These are phyloP conservation scores for Myiotriccus ornatus DNA, from an alignment of 2,797 vertebrate genomes.

Conservation along the genomic window DNA sequence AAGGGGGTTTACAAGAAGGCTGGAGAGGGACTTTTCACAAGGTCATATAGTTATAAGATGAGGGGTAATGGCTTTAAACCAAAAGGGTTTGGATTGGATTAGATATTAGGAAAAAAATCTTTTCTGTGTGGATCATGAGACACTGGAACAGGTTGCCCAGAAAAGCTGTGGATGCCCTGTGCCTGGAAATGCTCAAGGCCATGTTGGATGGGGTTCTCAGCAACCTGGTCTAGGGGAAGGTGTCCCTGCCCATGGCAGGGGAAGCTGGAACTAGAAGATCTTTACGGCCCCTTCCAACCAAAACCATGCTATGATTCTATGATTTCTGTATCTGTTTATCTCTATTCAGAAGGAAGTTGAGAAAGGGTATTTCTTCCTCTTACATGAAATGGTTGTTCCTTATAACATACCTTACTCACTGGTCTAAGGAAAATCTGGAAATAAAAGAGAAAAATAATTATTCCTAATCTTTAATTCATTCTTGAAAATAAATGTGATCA, in stretches of 20 bases:
- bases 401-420: neutral
- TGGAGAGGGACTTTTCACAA: neutral
- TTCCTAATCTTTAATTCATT: neutral
- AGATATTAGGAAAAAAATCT: neutral
- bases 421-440: neutral
- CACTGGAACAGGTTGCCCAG: neutral
- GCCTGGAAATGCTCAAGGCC: neutral
- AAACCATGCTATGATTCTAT: neutral
- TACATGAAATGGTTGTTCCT: neutral
- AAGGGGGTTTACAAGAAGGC: neutral
- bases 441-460: neutral
- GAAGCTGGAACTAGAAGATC: neutral
- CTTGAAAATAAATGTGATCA: neutral
- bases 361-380: neutral
- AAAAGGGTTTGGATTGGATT: neutral
- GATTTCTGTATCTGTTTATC: neutral
- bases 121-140: neutral
- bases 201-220: neutral
- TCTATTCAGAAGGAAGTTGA: neutral
- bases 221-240: neutral
- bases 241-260: neutral
- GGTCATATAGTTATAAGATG: neutral
- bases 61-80: neutral
- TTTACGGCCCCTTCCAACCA: neutral
- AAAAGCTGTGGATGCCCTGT: neutral